Conservation (phyloP, 2,888 invertebrate species). For the Aphodius sticticus region DNA sequence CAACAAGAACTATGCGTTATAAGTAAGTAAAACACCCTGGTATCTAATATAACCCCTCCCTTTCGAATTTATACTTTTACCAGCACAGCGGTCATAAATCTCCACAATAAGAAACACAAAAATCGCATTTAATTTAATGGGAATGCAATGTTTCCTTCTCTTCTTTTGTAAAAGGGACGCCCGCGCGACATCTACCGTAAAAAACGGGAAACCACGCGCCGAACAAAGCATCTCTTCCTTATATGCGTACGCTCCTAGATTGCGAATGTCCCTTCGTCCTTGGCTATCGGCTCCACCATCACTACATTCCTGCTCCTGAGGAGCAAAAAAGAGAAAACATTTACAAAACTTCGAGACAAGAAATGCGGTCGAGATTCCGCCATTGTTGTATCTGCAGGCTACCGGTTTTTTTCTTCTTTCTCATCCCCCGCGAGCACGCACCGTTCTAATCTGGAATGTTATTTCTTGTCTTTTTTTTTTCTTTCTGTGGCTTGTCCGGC, state of each 20-base stretch:
- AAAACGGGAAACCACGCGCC: neutral
- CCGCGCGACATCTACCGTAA: neutral
- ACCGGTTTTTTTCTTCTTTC: slow-evolving; percentile 13
- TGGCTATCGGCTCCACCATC: neutral
- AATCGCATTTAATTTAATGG: neutral
- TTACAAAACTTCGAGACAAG: neutral
- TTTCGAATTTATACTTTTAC: too few relatives aligned
- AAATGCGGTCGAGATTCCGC: slow-evolving; percentile 6
- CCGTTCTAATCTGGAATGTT: slow-evolving; percentile 22
- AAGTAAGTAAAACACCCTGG: too few relatives aligned
- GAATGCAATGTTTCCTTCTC: neutral
- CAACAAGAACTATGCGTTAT: too few relatives aligned
- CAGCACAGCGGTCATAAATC: neutral
- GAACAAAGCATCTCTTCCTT: neutral
- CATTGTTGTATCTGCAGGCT: slow-evolving; percentile 4
- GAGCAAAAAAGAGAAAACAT: neutral
- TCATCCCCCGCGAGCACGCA: slow-evolving; percentile 4
- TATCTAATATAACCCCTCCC: too few relatives aligned
- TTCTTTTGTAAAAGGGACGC: neutral
- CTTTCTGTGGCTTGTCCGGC: slow-evolving; percentile 6
- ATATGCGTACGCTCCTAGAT: neutral
- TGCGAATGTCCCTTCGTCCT: neutral
- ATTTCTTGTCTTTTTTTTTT: neutral
- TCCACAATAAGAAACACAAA: neutral
- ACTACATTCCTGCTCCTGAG: neutral